A percentile compares a stretch with the other conserved stretches of the same genome.
Evolutionary conservation across 2,888 invertebrate genomes (phyloP).

Genomic region (Drosophila diplacantha): DNA sequence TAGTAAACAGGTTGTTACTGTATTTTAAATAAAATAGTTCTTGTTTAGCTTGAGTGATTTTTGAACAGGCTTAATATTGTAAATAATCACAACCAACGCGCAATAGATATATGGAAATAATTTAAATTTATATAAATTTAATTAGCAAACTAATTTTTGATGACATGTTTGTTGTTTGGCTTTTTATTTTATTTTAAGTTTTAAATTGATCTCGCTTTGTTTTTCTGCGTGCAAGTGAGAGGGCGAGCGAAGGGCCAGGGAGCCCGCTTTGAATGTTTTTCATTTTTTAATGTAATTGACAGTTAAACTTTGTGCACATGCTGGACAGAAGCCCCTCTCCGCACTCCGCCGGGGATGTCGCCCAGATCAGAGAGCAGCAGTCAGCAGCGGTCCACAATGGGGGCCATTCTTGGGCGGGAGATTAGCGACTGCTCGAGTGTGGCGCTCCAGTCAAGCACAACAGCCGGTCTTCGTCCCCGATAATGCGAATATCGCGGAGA

Average conservation of each 20-base stretch:
- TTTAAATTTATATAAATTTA: no score
- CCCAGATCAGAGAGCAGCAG: conserved; percentile 29
- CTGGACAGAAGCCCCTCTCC: conserved; percentile 19
- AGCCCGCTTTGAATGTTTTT: conserved; percentile 28
- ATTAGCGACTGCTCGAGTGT: conserved; percentile 10
- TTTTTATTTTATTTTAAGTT: no score
- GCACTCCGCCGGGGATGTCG: conserved; percentile 21
- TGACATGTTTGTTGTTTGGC: neutral
- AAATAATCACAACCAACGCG: no score
- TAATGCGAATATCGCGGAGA: conserved; percentile 54
- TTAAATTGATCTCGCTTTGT: neutral
- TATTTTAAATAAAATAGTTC: neutral
- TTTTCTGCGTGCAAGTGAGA: neutral
- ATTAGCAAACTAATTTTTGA: neutral
- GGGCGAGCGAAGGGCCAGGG: conserved; percentile 3
- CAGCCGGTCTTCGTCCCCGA: conserved; percentile 28
- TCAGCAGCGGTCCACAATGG: conserved; percentile 45
- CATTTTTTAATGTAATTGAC: conserved; percentile 65
- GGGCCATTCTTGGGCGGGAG: conserved; percentile 56
- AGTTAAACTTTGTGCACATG: conserved; percentile 58
- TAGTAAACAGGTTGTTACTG: neutral
- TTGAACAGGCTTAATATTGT: neutral
- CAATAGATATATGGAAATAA: neutral
- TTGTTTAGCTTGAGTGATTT: neutral
- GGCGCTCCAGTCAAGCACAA: conserved; percentile 35